phyloP scores from a whole-genome alignment of 2,113 vertebrate genomes.

The Calyptomena viridis region DNA sequence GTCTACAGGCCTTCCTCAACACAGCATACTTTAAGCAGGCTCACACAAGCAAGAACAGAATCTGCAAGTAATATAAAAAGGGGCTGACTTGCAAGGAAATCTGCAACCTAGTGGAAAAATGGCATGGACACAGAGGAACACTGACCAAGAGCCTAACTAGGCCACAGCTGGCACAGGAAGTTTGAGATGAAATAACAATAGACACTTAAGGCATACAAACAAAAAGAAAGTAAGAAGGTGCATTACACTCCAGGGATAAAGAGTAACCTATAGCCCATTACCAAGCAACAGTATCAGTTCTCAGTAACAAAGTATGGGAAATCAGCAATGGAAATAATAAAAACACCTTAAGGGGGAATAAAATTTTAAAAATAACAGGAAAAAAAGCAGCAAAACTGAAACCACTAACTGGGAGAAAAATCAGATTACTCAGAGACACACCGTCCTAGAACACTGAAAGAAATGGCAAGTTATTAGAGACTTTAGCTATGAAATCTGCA shows the following conservation, averaged over 20 bases:
- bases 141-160: not conserved
- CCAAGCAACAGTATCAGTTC: not conserved
- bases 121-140: not conserved
- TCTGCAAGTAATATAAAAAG: not conserved
- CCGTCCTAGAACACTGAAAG: not conserved
- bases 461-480: not conserved
- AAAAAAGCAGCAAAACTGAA: not conserved
- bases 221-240: not conserved
- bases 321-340: not conserved
- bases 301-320: not conserved
- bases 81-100: not conserved
- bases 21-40: not conserved
- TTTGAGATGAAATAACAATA: not conserved
- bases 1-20: not conserved
- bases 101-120: not conserved
- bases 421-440: not conserved
- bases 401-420: not conserved
- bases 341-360: rapidly evolving
- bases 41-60: not conserved
- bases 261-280: not conserved
- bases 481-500: not conserved
- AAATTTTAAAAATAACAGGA: not conserved
- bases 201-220: not conserved
- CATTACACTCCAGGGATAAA: not conserved
- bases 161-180: not conserved